Base-by-base conservation (phyloP, 2,113 vertebrate species). In the Typhlomys cinereus region DNA sequence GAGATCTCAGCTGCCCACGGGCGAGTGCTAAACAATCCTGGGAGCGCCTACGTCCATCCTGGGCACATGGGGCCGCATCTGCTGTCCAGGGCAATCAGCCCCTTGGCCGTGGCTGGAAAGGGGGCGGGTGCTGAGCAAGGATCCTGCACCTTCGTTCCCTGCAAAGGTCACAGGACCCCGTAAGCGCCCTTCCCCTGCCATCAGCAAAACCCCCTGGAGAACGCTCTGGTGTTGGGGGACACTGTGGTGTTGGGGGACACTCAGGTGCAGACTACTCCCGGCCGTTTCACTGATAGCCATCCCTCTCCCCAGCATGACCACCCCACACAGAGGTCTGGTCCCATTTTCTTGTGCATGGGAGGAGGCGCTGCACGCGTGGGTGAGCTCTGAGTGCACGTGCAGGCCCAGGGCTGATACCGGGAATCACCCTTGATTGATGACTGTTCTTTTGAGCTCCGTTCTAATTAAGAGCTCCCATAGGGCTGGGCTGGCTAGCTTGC, bases 131-230 rank as follows among this genome's bases (percentile, higher is more conserved):
- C 39, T 15, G 7, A 50, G 69, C 27, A n/a, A 4, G 9, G 0
- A 2, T 1, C 69, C 15, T 1, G 0, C 15, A 1, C 18, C 39
- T 41, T 12, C 62, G 39, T 44, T 20, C 41, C 13, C n/a, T n/a
- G 52, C 14, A 9, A 90, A 41, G 41, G 7, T 3, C 0, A 3
- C 5, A 18, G 10, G 5, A 4, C 10, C 69, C 12, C 18, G 6
- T 0, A 59, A 36, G 57, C 5, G 7, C 4, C 50, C 0, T 0
- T 5, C 36, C 0, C 21, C 21, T 27, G n/a, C n/a, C 29, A n/a
- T 7, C 8, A 4, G 34, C 21, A 31, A 6, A 14, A 14, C 4
- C 27, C 13, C 4, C 34, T 7, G 18, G 13, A 1, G 1, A 78
- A 46, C 31, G 46, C 18, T 25, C 18, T 29, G 1, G 0, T 23